These are phyloP conservation scores for Psix sp. DNA, from an alignment of 1,140 invertebrate genomes.

Conservation along the genomic window DNA sequence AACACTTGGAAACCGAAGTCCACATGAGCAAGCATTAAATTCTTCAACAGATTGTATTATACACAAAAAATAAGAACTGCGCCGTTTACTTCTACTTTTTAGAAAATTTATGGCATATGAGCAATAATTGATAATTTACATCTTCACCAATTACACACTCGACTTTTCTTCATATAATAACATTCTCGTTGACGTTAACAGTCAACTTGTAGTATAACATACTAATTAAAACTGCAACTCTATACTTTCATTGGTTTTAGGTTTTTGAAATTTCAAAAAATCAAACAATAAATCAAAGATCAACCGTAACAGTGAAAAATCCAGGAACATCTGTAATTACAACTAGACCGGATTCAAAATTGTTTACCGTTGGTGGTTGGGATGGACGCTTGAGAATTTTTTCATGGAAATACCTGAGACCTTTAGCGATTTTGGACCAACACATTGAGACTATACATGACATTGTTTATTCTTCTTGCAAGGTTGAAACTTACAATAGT, in stretches of 20 bases:
- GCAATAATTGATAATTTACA: no score
- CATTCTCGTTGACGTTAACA: no score
- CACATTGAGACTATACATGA: slow-evolving; percentile 83
- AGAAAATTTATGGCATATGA: no score
- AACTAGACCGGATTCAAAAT: slow-evolving; percentile 84
- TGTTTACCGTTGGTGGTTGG: slow-evolving; percentile 86
- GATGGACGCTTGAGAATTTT: slow-evolving; percentile 86
- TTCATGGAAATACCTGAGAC: slow-evolving; percentile 85
- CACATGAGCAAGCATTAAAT: no score
- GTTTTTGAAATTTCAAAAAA: slow-evolving; percentile 67
- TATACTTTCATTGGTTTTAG: slow-evolving; percentile 44
- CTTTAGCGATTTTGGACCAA: slow-evolving; percentile 85
- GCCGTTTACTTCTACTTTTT: no score
- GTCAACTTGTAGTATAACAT: no score
- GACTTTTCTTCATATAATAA: no score
- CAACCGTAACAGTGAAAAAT: slow-evolving; percentile 82
- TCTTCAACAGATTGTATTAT: no score
- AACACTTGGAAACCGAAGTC: no score
- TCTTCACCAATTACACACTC: no score
- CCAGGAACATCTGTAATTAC: slow-evolving; percentile 84
- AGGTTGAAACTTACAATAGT: slow-evolving; percentile 81
- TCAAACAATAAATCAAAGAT: slow-evolving; percentile 77
- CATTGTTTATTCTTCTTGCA: slow-evolving; percentile 80
- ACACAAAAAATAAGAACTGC: no score
- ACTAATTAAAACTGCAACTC: no score